Percentiles rank a stretch among this genome's conserved stretches.
Conservation (phyloP, 2,888 invertebrate species). For the Agapostemon virescens region DNA sequence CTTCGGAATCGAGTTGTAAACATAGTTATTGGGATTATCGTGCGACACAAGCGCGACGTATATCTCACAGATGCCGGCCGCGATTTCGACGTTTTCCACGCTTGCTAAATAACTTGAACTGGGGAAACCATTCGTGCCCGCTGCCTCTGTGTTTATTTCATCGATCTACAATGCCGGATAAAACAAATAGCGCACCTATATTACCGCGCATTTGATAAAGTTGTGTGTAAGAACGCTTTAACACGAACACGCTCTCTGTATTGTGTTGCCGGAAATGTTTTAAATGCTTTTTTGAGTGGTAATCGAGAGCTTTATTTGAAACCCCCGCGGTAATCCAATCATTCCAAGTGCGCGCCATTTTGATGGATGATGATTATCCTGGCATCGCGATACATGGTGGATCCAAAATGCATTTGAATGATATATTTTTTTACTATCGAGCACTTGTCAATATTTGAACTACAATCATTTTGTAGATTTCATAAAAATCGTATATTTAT, state of each 20-base stretch:
- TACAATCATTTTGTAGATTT: too few species aligned
- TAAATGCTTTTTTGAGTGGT: neutral
- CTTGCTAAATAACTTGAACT: neutral
- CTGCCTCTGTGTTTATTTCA: neutral
- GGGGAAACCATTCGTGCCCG: neutral
- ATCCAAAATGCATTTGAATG: neutral
- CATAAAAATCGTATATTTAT: too few species aligned
- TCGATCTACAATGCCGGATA: conserved; percentile 4
- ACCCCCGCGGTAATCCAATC: neutral
- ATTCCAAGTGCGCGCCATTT: neutral
- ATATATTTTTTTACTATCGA: neutral
- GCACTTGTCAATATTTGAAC: too few species aligned
- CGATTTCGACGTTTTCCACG: conserved; percentile 4
- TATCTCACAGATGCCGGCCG: neutral
- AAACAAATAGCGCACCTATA: neutral
- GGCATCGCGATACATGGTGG: neutral
- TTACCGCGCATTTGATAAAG: neutral
- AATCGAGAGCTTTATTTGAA: neutral
- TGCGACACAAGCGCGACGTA: conserved; percentile 6
- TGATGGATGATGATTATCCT: neutral
- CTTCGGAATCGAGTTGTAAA: conserved; percentile 23
- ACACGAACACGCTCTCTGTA: neutral
- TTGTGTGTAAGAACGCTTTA: neutral
- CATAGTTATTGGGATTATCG: conserved; percentile 34
- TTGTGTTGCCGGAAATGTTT: neutral